These are phyloP conservation scores for Dipodomys stephensi DNA, from an alignment of 2,113 vertebrate species.

Conservation along the genomic window DNA sequence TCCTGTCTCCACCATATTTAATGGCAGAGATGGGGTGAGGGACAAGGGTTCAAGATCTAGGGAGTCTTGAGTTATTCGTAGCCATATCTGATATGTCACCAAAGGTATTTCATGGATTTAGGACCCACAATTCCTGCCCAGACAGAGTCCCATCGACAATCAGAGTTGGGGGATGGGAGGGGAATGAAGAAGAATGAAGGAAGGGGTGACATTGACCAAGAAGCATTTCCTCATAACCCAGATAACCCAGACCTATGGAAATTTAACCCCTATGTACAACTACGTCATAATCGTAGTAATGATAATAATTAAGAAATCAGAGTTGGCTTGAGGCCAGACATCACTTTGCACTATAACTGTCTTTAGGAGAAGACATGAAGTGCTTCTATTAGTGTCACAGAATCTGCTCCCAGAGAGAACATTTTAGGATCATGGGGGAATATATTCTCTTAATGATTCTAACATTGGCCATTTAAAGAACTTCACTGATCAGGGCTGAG, in stretches of 20 bases:
- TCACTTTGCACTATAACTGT: too few relatives aligned
- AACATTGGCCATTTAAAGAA: neutral
- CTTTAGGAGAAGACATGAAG: too few relatives aligned
- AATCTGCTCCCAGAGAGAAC: neutral
- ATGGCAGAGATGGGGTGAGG: neutral
- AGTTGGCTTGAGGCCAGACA: too few relatives aligned
- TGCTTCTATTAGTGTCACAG: neutral
- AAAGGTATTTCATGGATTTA: neutral
- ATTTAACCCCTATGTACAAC: too few relatives aligned
- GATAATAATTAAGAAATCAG: too few relatives aligned
- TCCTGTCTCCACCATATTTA: neutral
- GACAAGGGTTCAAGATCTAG: neutral
- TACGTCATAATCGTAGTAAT: too few relatives aligned
- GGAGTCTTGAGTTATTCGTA: neutral
- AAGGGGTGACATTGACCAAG: too few relatives aligned
- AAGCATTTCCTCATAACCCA: too few relatives aligned
- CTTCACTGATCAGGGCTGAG: neutral
- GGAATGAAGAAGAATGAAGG: too few relatives aligned
- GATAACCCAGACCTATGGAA: too few relatives aligned
- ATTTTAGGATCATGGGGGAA: neutral
- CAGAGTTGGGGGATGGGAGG: neutral
- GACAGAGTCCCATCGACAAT: neutral
- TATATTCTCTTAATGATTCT: slow-evolving; percentile 21
- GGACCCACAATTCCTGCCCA: neutral
- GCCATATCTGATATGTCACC: neutral